A percentile compares a stretch with the other conserved stretches of the same genome.
These are phyloP conservation scores for Drosophila quadrilineata DNA, from an alignment of 1,140 invertebrate species.

Conservation along the genomic window DNA sequence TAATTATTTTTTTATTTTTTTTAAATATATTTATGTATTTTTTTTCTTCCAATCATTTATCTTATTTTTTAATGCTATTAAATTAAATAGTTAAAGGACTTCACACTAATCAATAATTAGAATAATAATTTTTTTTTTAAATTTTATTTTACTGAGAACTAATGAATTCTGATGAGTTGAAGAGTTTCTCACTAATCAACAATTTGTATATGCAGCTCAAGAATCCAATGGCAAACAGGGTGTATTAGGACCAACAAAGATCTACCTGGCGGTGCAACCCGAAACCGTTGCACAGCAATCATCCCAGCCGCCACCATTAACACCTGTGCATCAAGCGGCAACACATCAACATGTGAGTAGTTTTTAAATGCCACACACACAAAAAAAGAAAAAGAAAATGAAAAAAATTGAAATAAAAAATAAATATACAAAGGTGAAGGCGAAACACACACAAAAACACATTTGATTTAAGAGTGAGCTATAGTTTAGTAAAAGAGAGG, in stretches of 20 bases:
- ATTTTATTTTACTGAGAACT: too few species aligned
- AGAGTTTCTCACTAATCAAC: neutral
- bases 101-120: too few species aligned
- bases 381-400: constrained; percentile 7
- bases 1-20: too few species aligned
- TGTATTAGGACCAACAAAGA: constrained; percentile 91
- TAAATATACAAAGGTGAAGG: too few species aligned
- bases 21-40: too few species aligned
- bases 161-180: too few species aligned
- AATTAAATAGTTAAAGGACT: too few species aligned
- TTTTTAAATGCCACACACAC: constrained; percentile 66
- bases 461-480: constrained; percentile 14
- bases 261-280: constrained; percentile 91
- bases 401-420: too few species aligned
- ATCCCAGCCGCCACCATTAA: constrained; percentile 82
- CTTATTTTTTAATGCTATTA: too few species aligned
- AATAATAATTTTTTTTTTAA: too few species aligned
- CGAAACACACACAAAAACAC: too few species aligned
- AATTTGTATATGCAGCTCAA: constrained; percentile 84
- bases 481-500: neutral
- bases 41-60: too few species aligned
- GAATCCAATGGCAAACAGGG: constrained; percentile 90
- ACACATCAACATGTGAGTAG: constrained; percentile 81
- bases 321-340: constrained; percentile 81
- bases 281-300: constrained; percentile 58